Evolutionary conservation across 2,113 vertebrate genomes (phyloP).

Genomic region (Thunnus thynnus): DNA sequence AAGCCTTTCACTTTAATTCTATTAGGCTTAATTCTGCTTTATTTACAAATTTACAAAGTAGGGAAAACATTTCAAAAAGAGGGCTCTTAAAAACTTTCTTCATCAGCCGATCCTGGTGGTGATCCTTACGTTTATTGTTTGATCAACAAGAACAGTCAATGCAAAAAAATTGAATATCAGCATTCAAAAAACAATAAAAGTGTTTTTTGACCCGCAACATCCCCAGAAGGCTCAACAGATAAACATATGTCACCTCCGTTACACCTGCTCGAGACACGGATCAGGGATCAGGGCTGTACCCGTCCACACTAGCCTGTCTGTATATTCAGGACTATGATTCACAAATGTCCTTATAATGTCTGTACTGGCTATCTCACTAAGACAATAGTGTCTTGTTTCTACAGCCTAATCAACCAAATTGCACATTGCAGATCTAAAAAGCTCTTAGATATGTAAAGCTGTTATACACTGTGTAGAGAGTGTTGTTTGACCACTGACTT

Average conservation of each 20-base stretch:
- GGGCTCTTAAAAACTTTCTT: background rate
- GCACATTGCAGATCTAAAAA: slow-evolving; percentile 11
- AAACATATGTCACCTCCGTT: slow-evolving; percentile 27
- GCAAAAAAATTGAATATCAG: no score
- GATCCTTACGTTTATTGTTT: background rate
- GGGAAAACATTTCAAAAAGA: background rate
- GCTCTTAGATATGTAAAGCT: background rate
- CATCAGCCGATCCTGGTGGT: background rate
- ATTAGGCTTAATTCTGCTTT: background rate
- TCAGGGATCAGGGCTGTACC: slow-evolving; percentile 9
- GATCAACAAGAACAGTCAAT: no score
- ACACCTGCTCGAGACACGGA: slow-evolving; percentile 44
- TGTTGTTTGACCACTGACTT: slow-evolving; percentile 27
- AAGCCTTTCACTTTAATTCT: background rate
- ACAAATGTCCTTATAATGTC: background rate
- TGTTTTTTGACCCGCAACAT: slow-evolving; percentile 19
- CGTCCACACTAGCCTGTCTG: background rate
- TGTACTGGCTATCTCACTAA: background rate
- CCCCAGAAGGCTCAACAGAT: slow-evolving; percentile 43
- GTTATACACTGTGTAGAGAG: background rate
- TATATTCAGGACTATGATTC: slow-evolving; percentile 8
- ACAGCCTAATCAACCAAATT: background rate
- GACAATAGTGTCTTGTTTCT: background rate
- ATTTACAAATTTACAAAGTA: background rate
- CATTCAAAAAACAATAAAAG: no score